Conservation (phyloP, 2,888 invertebrate genomes). For the Dorcus hopei region DNA sequence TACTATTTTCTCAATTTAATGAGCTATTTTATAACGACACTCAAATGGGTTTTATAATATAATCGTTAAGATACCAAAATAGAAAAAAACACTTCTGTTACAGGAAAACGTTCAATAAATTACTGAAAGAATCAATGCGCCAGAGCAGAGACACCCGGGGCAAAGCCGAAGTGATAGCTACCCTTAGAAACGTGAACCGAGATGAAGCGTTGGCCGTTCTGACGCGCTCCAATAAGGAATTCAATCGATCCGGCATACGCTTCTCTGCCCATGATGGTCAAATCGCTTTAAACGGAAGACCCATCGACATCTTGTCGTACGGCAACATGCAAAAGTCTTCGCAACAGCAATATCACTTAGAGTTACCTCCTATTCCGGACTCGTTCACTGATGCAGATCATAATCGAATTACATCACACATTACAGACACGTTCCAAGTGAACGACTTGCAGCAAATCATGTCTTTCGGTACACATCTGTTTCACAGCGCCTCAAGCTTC, state of each 20-base stretch:
- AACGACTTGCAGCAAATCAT: background rate
- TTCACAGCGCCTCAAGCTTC: background rate
- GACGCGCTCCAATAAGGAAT: constrained; percentile 53
- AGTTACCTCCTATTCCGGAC: constrained; percentile 17
- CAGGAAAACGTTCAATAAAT: constrained; percentile 59
- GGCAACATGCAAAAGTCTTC: constrained; percentile 29
- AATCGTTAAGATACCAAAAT: too few relatives aligned
- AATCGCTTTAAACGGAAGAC: constrained; percentile 36
- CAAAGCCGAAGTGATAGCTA: constrained; percentile 56
- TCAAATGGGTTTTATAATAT: too few relatives aligned
- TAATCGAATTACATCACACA: background rate
- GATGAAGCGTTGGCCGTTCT: constrained; percentile 58
- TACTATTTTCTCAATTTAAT: too few relatives aligned
- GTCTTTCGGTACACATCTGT: background rate
- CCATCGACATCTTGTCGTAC: constrained; percentile 36
- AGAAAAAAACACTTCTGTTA: constrained; percentile 19
- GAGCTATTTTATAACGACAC: too few relatives aligned
- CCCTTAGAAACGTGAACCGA: constrained; percentile 55
- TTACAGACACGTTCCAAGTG: background rate
- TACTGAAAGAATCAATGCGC: constrained; percentile 55
- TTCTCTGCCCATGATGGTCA: constrained; percentile 34
- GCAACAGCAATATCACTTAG: constrained; percentile 26
- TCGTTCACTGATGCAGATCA: background rate
- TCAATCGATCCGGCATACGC: constrained; percentile 51
- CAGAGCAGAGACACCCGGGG: constrained; percentile 49